A percentile compares a stretch with the other conserved stretches of the same genome.
phyloP scores from a whole-genome alignment of 2,797 vertebrate species.

The Oryzias sinensis region DNA sequence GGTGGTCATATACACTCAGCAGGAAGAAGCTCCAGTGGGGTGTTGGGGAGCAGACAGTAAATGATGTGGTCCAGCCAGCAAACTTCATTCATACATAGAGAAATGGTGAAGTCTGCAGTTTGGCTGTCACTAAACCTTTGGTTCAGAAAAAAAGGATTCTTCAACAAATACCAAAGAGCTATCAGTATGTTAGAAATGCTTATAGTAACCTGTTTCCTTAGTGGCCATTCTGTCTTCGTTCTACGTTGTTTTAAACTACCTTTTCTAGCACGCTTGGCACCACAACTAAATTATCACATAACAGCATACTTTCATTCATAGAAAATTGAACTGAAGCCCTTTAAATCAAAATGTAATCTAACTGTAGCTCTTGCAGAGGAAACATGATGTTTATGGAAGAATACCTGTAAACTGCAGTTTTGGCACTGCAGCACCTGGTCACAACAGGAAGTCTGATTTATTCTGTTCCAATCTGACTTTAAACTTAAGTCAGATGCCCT shows the following conservation, averaged over 20 bases:
- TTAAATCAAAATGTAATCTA: conserved; percentile 15
- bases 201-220: conserved; percentile 32
- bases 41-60: conserved; percentile 62
- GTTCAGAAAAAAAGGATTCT: too few relatives aligned
- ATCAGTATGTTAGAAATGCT: conserved; percentile 8
- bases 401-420: conserved; percentile 3
- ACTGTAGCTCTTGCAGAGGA: conserved; percentile 14
- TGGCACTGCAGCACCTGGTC: conserved; percentile 9
- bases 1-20: conserved; percentile 59
- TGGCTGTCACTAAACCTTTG: neutral
- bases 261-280: conserved; percentile 16
- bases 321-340: conserved; percentile 14
- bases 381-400: conserved; percentile 31
- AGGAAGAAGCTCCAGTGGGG: conserved; percentile 59
- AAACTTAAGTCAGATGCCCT: too few relatives aligned
- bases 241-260: conserved; percentile 35
- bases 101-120: conserved; percentile 6
- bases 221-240: conserved; percentile 32
- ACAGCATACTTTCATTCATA: conserved; percentile 1
- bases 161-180: neutral
- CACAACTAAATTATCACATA: conserved; percentile 2
- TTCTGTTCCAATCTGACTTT: conserved; percentile 30
- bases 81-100: conserved; percentile 14
- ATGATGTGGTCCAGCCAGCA: conserved; percentile 35
- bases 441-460: conserved; percentile 24